Conservation (phyloP, 35 echinoderm and acorn worm genomes). For the Lytechinus variegatus region DNA sequence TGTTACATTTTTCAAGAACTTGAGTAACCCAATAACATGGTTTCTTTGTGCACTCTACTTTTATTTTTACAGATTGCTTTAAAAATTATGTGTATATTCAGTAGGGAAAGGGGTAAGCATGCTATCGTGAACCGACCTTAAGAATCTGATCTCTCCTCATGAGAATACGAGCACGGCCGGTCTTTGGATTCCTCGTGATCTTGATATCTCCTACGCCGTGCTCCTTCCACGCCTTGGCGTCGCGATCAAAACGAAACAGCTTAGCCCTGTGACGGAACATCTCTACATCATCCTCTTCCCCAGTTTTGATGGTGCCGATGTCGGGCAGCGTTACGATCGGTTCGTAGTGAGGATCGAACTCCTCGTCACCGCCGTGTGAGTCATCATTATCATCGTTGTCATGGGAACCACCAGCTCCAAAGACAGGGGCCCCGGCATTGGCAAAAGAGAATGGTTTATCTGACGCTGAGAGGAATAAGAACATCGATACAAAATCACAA, state of each 20-base stretch:
- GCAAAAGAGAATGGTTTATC: constrained; percentile 64
- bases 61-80: too few species aligned
- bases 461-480: neutral
- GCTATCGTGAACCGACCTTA: neutral
- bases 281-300: constrained; percentile 66
- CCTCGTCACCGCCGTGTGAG: constrained; percentile 37
- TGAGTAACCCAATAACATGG: too few species aligned
- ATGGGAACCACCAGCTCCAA: constrained; percentile 27
- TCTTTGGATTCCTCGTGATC: constrained; percentile 63
- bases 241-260: constrained; percentile 62
- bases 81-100: too few species aligned
- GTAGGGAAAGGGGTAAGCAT: too few species aligned
- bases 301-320: constrained; percentile 39
- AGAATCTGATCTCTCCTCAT: constrained; percentile 71
- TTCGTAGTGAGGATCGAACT: constrained; percentile 85
- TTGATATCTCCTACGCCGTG: constrained; percentile 73
- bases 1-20: too few species aligned
- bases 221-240: constrained; percentile 73
- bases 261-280: constrained; percentile 57
- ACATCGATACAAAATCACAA: neutral
- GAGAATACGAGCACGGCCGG: constrained; percentile 54
- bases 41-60: too few species aligned
- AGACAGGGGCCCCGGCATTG: constrained; percentile 65
- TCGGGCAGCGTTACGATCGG: constrained; percentile 69
- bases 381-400: constrained; percentile 43